These are phyloP conservation scores for Colinus virginianus DNA, from an alignment of 2,113 vertebrate species.

Conservation along the genomic window DNA sequence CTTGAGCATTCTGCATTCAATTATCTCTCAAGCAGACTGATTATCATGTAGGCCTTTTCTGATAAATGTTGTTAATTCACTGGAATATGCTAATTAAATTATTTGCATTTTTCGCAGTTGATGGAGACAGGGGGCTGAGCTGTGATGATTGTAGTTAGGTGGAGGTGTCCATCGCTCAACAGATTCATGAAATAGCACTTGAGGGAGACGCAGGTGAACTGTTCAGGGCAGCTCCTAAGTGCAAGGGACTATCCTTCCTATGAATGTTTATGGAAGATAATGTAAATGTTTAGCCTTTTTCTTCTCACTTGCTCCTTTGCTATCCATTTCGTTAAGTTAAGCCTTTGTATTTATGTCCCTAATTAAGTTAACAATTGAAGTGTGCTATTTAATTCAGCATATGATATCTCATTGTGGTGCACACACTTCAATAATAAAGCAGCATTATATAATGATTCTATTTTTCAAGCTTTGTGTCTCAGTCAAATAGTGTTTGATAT, in stretches of 20 bases:
- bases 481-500: conserved; percentile 51
- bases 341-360: conserved; percentile 55
- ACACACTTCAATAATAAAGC: conserved; percentile 47
- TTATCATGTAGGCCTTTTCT: conserved; percentile 63
- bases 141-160: background rate
- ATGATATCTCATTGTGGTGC: conserved; percentile 25
- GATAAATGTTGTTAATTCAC: conserved; percentile 63
- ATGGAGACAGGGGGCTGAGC: conserved; percentile 32
- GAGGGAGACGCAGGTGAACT: background rate
- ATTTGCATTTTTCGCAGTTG: conserved; percentile 57
- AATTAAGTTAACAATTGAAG: conserved; percentile 75
- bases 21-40: conserved; percentile 66
- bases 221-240: background rate
- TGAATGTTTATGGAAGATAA: background rate
- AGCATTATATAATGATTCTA: conserved; percentile 46
- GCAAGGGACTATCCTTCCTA: background rate
- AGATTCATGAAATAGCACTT: background rate
- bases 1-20: conserved; percentile 51
- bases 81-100: conserved; percentile 66
- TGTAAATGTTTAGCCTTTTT: background rate
- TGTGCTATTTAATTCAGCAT: conserved; percentile 56
- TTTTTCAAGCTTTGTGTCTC: conserved; percentile 64
- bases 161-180: background rate
- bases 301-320: background rate
- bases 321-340: background rate